Base-by-base conservation (phyloP, 2,888 invertebrate genomes). In the Synanthedon tipuliformis region DNA sequence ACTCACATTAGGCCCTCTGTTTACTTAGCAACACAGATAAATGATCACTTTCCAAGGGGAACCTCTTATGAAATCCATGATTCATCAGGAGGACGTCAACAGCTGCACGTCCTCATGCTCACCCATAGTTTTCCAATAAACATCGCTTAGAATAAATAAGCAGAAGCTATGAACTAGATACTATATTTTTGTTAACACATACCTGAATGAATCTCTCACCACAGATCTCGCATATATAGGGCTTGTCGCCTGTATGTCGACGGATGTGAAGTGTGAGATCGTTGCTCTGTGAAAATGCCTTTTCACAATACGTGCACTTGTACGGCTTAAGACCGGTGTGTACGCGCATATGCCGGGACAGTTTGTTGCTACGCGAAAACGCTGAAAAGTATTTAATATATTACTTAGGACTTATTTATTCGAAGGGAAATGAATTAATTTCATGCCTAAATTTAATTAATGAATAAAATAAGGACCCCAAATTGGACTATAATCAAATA, bases 221-320 rank as follows among this genome's bases (percentile, higher is more conserved):
- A 64, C 93, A 92, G 2, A 92, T 82, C 34, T 90, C 91, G 60
- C 92, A 93, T 8, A 85, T 89, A 66, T 91, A 91, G 0, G 91
- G 91, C 41, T 91, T 86, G 55, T 91, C 90, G 1, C 92, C 93
- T 0, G 93, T 93, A 66, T 93, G 93, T 0, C 92, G 81, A 0
- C 92, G 88, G 63, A 92, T 89, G 67, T 93, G 93, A 13, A 93
- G 69, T 0, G 91, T 91, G 51, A 93, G 76, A 65, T 93, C 92
- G 69, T 93, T 92, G 52, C 92, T 92, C 71, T 93, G 93, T 0
- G 92, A 91, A 69, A 93, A 93, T 0, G 85, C 87, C 59, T 84
- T 86, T 4, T 85, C 85, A 59, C 87, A 88, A 59, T 84, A 90
- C 3, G 88, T 86, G 60, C 90, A 91, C 62, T 90, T 89, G 69